Evolutionary conservation across 1,140 invertebrate genomes (phyloP), one percentile per base, ranked within the genome.

Genomic region (Triops cancriformis): DNA sequence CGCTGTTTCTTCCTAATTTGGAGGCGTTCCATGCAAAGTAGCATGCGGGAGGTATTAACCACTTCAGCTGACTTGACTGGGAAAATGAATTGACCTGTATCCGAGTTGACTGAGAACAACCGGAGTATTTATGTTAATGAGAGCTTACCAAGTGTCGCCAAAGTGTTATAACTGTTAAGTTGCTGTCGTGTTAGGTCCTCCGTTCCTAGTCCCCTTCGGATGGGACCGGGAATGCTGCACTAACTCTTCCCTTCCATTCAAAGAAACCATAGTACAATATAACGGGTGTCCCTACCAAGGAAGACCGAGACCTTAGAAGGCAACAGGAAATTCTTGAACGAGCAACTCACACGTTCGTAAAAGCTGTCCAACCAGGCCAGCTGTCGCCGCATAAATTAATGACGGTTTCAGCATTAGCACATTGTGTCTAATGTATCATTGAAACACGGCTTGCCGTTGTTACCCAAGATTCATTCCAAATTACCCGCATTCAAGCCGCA

Each of bases 331-430:
- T 64, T 64, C 51, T 64, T 64, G 51, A 64, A 64, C 51, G 51
- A 64, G 18, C 51, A 23, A 64, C 43, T 45, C 43, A 45, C 43
- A 45, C 51, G 51, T 64, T 64, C 3, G 51, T 64, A 64, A 64
- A 64, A 23, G 51, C 51, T 64, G 51, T 18, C 51, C 51, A 23
- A 23, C 51, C 51, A 64, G 51, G 51, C 51, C 51, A 64, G 51
- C 51, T 64, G 51, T 64, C 51, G 51, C 51, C 51, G 51, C 51
- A 64, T 64, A 64, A 64, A 64, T 64, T 64, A 64, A 64, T 64
- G 51, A 64, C 51, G 51, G 51, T 18, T 64, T 64, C 18, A 64
- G 23, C 51, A 64, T 64, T 64, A 64, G 51, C 51, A 23, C 51
- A 64, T 23, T 64, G 51, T 64, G 51, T 64, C 51, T 18, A 64